Percentiles rank a stretch among this genome's conserved stretches.
phyloP scores from a whole-genome alignment of 2,797 vertebrate species.

The Phoeniculus purpureus region DNA sequence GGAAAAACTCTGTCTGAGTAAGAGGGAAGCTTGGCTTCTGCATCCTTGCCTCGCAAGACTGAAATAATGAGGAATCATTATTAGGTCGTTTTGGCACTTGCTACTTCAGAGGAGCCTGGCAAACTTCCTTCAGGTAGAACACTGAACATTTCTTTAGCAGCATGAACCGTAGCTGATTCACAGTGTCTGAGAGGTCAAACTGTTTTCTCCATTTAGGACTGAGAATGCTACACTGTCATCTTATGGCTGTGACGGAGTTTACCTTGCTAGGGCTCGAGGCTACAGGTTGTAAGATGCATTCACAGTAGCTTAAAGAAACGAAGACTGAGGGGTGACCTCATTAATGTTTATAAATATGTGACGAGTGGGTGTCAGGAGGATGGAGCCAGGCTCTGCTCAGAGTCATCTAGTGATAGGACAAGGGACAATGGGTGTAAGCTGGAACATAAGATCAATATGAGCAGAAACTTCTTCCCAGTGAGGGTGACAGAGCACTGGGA shows the following conservation, averaged over 20 bases:
- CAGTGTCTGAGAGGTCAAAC: neutral
- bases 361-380: no score
- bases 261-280: neutral
- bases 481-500: no score
- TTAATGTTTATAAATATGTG: no score
- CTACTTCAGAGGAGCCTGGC: neutral
- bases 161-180: neutral
- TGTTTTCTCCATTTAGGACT: neutral
- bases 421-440: no score
- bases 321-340: no score
- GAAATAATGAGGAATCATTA: neutral
- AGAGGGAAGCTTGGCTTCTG: neutral
- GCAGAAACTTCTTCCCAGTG: no score
- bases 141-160: neutral
- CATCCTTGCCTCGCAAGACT: neutral
- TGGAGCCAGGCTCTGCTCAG: no score
- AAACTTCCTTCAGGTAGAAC: rapidly evolving
- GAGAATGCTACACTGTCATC: neutral
- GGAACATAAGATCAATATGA: no score
- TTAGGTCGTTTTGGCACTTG: neutral
- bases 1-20: neutral
- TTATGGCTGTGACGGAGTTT: neutral
- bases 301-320: neutral
- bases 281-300: neutral
- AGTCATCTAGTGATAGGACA: no score